Conservation (phyloP, 2,888 invertebrate genomes). For the Phymatocera aterrima region DNA sequence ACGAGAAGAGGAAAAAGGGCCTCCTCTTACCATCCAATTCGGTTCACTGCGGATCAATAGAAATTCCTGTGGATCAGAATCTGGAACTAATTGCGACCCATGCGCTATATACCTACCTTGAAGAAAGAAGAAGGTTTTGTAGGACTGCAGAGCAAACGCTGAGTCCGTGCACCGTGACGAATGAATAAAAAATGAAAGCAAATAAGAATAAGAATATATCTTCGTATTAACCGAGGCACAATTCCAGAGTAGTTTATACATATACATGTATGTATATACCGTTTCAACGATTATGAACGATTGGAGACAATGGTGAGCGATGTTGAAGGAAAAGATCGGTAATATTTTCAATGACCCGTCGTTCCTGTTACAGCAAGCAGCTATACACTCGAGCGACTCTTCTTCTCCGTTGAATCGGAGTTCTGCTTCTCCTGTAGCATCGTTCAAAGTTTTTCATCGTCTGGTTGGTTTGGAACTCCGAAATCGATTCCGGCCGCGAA, state of each 20-base stretch:
- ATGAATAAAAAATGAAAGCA: neutral
- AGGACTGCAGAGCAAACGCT: neutral
- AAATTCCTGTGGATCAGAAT: conserved; percentile 51
- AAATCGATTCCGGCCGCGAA: conserved; percentile 35
- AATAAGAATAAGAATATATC: neutral
- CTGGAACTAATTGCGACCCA: conserved; percentile 55
- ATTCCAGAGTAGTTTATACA: no score
- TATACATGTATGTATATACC: no score
- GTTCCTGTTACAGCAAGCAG: neutral
- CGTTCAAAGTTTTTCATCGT: conserved; percentile 52
- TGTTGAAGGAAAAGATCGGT: no score
- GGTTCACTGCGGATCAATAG: conserved; percentile 53
- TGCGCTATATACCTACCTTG: neutral
- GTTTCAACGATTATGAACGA: no score
- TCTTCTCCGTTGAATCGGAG: neutral
- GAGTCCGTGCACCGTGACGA: conserved; percentile 5
- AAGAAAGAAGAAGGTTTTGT: neutral
- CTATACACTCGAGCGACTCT: neutral
- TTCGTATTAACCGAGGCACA: no score
- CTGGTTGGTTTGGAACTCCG: conserved; percentile 49
- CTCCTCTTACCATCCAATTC: conserved; percentile 29
- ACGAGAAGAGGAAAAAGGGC: neutral
- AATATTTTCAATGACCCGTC: neutral
- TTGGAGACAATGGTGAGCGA: no score
- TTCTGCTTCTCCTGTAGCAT: no score